Conservation (phyloP, 2,888 invertebrate genomes). For the Diplolepis rosae region DNA sequence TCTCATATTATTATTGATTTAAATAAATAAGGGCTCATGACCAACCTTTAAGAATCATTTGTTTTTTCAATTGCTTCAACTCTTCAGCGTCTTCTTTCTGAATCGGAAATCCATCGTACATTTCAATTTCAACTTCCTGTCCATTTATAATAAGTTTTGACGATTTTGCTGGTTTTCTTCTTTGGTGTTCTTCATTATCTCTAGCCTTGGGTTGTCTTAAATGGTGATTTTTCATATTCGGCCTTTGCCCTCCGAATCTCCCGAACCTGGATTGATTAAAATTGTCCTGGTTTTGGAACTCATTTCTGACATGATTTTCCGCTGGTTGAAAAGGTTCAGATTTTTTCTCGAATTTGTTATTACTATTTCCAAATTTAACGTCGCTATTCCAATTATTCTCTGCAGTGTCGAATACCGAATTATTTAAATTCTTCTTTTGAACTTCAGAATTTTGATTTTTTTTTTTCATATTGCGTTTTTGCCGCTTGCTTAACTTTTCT, state of each 20-base stretch:
- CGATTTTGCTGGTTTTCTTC: slow-evolving; percentile 68
- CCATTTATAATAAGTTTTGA: slow-evolving; percentile 80
- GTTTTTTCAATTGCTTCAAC: slow-evolving; percentile 77
- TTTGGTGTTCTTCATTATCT: slow-evolving; percentile 65
- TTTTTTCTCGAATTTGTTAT: slow-evolving; percentile 30
- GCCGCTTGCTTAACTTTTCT: slow-evolving; percentile 59
- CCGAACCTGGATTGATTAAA: slow-evolving; percentile 30
- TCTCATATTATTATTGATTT: no score
- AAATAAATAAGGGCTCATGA: slow-evolving; percentile 35
- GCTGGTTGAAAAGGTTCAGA: slow-evolving; percentile 9
- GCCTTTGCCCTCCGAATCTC: slow-evolving; percentile 37
- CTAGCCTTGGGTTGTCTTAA: slow-evolving; percentile 74
- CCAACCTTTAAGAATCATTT: slow-evolving; percentile 79
- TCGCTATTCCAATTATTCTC: slow-evolving; percentile 54
- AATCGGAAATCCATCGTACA: slow-evolving; percentile 83
- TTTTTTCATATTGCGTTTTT: slow-evolving; percentile 62
- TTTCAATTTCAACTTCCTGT: slow-evolving; percentile 77
- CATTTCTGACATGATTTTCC: not conserved
- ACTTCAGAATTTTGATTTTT: slow-evolving; percentile 49
- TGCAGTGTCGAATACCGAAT: slow-evolving; percentile 47
- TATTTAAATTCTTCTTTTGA: slow-evolving; percentile 7
- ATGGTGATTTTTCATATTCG: slow-evolving; percentile 56
- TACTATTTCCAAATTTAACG: slow-evolving; percentile 42
- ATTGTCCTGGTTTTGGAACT: not conserved
- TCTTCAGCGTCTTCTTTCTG: slow-evolving; percentile 82